Conservation (phyloP, 2,113 vertebrate species). For the Hystrix cristata region DNA sequence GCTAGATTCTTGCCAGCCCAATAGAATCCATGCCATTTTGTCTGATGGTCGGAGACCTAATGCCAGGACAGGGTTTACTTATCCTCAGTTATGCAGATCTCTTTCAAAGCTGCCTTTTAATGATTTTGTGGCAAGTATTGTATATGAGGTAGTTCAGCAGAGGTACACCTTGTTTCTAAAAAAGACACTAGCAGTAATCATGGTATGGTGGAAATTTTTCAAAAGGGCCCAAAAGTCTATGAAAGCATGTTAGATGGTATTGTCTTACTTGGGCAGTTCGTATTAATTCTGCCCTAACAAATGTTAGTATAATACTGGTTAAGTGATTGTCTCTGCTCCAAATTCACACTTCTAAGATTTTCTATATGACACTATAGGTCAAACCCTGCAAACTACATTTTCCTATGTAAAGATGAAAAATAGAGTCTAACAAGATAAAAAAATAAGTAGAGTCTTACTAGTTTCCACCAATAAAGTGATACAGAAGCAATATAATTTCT, state of each 20-base stretch:
- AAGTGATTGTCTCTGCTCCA: conserved; percentile 14
- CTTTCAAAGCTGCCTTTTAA: conserved; percentile 41
- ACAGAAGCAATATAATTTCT: neutral
- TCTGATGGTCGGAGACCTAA: neutral
- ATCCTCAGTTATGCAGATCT: neutral
- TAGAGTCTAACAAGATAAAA: neutral
- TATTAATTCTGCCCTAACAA: conserved; percentile 50
- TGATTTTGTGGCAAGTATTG: conserved; percentile 19
- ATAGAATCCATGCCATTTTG: neutral
- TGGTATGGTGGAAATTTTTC: neutral
- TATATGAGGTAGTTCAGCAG: conserved; percentile 1
- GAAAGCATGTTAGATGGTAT: conserved; percentile 51
- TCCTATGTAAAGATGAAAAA: neutral
- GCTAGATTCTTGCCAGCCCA: neutral
- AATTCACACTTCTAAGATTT: neutral
- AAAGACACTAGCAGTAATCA: conserved; percentile 28
- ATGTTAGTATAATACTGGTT: conserved; percentile 3
- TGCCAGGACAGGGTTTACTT: neutral
- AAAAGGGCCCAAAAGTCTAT: conserved; percentile 46
- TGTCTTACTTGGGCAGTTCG: conserved; percentile 35
- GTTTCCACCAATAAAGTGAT: conserved; percentile 18
- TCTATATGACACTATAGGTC: neutral
- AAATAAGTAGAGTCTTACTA: neutral
- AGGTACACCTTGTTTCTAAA: neutral
- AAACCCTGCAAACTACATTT: conserved; percentile 35